phyloP scores from a whole-genome alignment of 37 sponge, comb jelly and placozoan species.

The Mnemiopsis leidyi region DNA sequence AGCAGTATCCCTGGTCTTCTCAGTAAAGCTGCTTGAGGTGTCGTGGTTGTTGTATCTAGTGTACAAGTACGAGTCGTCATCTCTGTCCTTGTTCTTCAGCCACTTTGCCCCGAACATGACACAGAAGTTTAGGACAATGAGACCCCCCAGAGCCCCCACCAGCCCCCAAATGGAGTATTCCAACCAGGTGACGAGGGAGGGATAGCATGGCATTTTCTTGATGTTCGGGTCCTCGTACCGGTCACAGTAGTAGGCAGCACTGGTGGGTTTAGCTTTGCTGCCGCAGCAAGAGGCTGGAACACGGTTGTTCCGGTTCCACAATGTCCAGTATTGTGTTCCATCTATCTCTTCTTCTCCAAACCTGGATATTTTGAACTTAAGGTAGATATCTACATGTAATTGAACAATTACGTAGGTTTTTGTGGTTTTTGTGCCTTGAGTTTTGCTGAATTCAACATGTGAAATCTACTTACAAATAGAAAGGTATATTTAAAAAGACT shows the following conservation, averaged over 20 bases:
- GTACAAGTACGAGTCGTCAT: slow-evolving; percentile 5
- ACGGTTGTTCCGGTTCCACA: not conserved
- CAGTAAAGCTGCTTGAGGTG: not conserved
- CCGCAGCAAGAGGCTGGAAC: slow-evolving; percentile 23
- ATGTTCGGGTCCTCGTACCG: not conserved
- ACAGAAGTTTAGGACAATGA: slow-evolving; percentile 15
- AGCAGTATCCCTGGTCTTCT: not conserved
- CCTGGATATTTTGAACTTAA: too few relatives aligned
- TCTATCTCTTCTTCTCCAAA: too few relatives aligned
- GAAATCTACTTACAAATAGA: too few relatives aligned
- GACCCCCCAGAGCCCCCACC: not conserved
- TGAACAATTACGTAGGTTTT: too few relatives aligned
- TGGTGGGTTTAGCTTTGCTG: not conserved
- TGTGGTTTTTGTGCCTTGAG: too few relatives aligned
- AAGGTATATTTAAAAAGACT: too few relatives aligned
- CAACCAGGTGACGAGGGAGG: not conserved
- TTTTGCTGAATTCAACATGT: too few relatives aligned
- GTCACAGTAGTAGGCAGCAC: slow-evolving; percentile 32
- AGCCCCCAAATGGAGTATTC: not conserved
- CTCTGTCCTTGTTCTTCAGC: not conserved
- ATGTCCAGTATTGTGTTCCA: not conserved
- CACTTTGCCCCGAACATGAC: not conserved
- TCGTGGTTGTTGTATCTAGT: slow-evolving; percentile 12
- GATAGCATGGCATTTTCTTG: not conserved
- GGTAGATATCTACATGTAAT: too few relatives aligned